Evolutionary conservation across 2,113 vertebrate genomes (phyloP).

Genomic region (Heteronetta atricapilla): DNA sequence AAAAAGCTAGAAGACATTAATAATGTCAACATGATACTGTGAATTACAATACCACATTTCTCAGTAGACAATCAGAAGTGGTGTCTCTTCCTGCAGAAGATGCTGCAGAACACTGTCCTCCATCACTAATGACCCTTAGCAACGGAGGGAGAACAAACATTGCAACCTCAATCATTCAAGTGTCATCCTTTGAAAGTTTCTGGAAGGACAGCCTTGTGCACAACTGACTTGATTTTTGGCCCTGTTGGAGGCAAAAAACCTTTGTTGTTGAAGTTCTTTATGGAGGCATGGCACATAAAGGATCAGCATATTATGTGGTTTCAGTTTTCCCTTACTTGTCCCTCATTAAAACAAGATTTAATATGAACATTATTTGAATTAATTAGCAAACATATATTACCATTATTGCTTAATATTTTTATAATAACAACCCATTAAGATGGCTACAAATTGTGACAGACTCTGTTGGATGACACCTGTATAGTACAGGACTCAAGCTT

Average conservation of each 20-base stretch:
- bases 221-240: neutral
- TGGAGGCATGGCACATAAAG: neutral
- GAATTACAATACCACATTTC: neutral
- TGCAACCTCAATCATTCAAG: neutral
- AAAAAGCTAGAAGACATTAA: neutral
- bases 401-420: conserved; percentile 55
- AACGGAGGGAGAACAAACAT: neutral
- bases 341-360: conserved; percentile 52
- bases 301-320: neutral
- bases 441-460: neutral
- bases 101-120: neutral
- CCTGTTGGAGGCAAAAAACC: neutral
- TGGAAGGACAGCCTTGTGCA: neutral
- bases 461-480: neutral
- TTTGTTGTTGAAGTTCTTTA: neutral
- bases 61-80: neutral
- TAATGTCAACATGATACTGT: neutral
- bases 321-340: conserved; percentile 33
- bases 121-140: neutral
- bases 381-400: conserved; percentile 26
- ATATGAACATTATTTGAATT: conserved; percentile 37
- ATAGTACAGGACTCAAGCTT: neutral
- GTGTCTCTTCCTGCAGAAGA: neutral
- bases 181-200: neutral
- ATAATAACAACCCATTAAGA: neutral